Evolutionary conservation across 2,888 invertebrate species (phyloP).

Genomic region (Netelia melanura): DNA sequence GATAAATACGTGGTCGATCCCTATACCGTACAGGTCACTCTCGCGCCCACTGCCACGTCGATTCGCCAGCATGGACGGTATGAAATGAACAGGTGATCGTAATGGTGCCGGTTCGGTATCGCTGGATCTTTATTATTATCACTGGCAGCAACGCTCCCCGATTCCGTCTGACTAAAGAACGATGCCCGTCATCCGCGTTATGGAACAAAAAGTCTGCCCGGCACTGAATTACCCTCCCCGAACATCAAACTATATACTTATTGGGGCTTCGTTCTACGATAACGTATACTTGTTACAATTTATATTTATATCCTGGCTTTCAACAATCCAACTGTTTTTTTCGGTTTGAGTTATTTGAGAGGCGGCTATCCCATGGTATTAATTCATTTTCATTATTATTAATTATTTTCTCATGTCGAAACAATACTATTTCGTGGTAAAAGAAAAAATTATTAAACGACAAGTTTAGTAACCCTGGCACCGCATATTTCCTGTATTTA

Average conservation of each 20-base stretch:
- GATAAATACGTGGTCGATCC: constrained; percentile 84
- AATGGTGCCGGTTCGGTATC: constrained; percentile 72
- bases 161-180: constrained; percentile 44
- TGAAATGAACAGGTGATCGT: constrained; percentile 81
- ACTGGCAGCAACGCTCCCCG: constrained; percentile 64
- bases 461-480: no score
- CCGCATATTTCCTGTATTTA: no score
- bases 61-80: constrained; percentile 68
- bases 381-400: no score
- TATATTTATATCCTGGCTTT: no score
- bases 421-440: no score
- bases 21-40: constrained; percentile 62
- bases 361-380: no score
- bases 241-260: neutral
- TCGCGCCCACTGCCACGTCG: constrained; percentile 75
- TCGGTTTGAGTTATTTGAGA: no score
- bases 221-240: neutral
- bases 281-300: no score
- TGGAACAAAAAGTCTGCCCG: neutral
- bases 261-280: no score
- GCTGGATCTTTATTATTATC: constrained; percentile 78
- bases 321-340: no score
- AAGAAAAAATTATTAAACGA: no score
- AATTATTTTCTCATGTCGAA: no score
- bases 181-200: constrained; percentile 57